These are phyloP conservation scores for Orchesellides sinensis DNA, from an alignment of 2,888 invertebrate species.

Conservation along the genomic window DNA sequence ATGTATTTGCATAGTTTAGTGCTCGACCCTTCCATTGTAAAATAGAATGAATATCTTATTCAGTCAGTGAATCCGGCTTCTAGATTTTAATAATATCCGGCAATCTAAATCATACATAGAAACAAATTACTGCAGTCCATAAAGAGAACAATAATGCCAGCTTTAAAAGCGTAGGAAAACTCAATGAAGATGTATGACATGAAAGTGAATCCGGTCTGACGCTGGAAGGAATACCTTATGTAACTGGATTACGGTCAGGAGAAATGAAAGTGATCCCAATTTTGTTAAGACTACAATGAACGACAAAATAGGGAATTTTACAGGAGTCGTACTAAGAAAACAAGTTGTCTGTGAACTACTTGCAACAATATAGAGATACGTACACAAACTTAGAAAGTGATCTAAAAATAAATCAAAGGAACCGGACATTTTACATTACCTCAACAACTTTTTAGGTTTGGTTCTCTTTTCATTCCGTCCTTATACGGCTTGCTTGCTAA, in stretches of 20 bases:
- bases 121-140: no score
- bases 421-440: constrained; percentile 44
- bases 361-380: background rate
- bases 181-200: no score
- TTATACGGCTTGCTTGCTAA: constrained; percentile 40
- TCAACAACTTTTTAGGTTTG: constrained; percentile 53
- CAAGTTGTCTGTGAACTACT: no score
- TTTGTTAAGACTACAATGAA: background rate
- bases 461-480: constrained; percentile 60
- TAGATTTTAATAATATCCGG: no score
- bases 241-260: constrained; percentile 44
- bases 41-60: no score
- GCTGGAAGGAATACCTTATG: constrained; percentile 28
- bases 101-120: no score
- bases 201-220: constrained; percentile 54
- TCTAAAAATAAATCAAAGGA: constrained; percentile 56
- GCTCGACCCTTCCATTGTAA: no score
- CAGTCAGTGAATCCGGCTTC: no score
- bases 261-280: constrained; percentile 59
- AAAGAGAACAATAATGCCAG: no score
- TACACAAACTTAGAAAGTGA: constrained; percentile 35
- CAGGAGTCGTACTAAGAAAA: no score
- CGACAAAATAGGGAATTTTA: background rate
- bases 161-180: no score
- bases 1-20: no score